phyloP scores from a whole-genome alignment of 2,888 invertebrate species.

The Drosophila engyochracea region DNA sequence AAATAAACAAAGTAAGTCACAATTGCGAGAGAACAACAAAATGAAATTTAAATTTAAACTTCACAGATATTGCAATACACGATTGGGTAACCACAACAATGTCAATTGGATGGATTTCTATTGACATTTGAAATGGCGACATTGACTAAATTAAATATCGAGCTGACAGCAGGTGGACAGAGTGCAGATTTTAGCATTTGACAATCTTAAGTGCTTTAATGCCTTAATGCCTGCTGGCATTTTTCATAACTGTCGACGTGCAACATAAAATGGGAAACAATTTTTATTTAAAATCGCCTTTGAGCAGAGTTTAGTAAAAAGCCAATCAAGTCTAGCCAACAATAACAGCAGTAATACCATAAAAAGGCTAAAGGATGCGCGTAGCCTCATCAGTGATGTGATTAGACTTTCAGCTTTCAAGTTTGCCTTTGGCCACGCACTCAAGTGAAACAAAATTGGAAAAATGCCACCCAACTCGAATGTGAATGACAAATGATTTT shows the following conservation, averaged over 20 bases:
- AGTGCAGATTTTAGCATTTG: slow-evolving; percentile 50
- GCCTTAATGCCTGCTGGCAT: slow-evolving; percentile 10
- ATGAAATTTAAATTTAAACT: slow-evolving; percentile 13
- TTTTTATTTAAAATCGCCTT: slow-evolving; percentile 61
- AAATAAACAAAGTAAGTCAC: slow-evolving; percentile 7
- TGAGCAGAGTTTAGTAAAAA: slow-evolving; percentile 26
- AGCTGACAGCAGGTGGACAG: slow-evolving; percentile 40
- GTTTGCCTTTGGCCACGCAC: slow-evolving; percentile 52
- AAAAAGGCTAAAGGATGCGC: slow-evolving; percentile 35
- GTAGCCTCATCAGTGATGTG: slow-evolving; percentile 61
- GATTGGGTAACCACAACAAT: slow-evolving; percentile 14
- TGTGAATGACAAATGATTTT: slow-evolving; percentile 60
- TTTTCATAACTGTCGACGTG: slow-evolving; percentile 11
- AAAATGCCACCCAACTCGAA: slow-evolving; percentile 16
- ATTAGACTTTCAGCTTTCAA: slow-evolving; percentile 59
- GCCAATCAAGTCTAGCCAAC: slow-evolving; percentile 61
- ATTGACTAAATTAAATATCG: slow-evolving; percentile 34
- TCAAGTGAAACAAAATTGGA: slow-evolving; percentile 59
- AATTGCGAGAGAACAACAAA: slow-evolving; percentile 3
- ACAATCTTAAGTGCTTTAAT: slow-evolving; percentile 30
- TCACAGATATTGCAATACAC: slow-evolving; percentile 1
- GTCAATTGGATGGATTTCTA: slow-evolving; percentile 21
- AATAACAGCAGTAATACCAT: slow-evolving; percentile 47
- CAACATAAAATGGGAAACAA: slow-evolving; percentile 16
- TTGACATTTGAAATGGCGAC: slow-evolving; percentile 27